Base-by-base conservation (phyloP, 1,140 invertebrate genomes). In the Caerostris darwini region DNA sequence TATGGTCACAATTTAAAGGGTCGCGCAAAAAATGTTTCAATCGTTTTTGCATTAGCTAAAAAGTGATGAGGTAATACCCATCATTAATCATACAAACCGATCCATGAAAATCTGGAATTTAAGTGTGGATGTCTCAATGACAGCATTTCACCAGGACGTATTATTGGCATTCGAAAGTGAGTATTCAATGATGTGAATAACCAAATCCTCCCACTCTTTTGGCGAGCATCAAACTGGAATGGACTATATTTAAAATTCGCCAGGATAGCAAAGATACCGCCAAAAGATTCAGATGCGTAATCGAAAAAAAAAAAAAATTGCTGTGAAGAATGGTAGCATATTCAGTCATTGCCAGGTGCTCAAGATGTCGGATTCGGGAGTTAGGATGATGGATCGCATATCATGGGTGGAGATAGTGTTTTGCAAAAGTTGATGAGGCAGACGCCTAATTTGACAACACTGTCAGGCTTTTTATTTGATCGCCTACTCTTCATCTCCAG, bases 361-460 rank as follows among this genome's bases (percentile, higher is more conserved):
- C 77, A 92, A 92, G 90, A 83, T 92, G 77, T 57, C 58, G 69
- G 12, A 77, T 8, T 71, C 54, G 34, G 56, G 56, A 53, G 69
- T 5, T 71, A 56, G 64, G 19, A 92, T 92, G 90, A 92, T 92
- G 90, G 77, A 92, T 92, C 53, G 34, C 90, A 34, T 53, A 58
- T 34, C 34, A 54, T 59, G 90, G 90, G 71, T 77, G 90, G 90
- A 91, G 90, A 91, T 58, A 64, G 34, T 83, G 90, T 82, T 91
- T 91, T 82, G 90, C 19, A 54, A 71, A 81, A 77, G 90, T 61
- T 34, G 90, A 83, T 91, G 90, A 83, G 58, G 77, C 90, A 59
- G 90, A 92, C 59, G 77, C 19, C 58, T 92, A 54, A 67, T 92
- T 92, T 83, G 90, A 83, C 90, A 83, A n/a, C 90, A n/a, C 71